Percentiles rank a stretch among this genome's conserved stretches.
phyloP scores from a whole-genome alignment of 2,888 invertebrate genomes.

The Didymodactylos carnosus region DNA sequence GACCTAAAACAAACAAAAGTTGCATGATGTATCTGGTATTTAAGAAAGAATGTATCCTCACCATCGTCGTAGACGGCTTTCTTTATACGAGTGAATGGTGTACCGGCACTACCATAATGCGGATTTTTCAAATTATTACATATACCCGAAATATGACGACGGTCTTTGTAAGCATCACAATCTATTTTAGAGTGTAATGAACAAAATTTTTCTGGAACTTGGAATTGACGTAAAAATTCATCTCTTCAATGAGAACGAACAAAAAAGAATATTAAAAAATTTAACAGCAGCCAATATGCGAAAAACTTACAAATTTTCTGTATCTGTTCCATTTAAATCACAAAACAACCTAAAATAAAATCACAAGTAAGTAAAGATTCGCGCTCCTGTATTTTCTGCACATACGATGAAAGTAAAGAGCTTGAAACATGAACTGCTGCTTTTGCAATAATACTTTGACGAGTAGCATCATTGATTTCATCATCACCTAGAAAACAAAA shows the following conservation, averaged over 20 bases:
- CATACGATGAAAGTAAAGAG: no score
- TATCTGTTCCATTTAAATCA: neutral
- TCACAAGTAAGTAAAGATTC: no score
- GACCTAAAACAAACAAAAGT: neutral
- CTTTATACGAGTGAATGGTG: neutral
- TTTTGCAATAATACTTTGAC: no score
- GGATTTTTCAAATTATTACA: neutral
- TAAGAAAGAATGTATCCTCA: no score
- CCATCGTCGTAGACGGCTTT: neutral
- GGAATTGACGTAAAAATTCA: neutral
- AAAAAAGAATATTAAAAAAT: no score
- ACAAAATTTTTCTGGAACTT: slow-evolving; percentile 6
- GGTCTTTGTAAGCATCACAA: neutral
- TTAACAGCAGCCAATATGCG: neutral
- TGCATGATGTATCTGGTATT: no score
- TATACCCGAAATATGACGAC: neutral
- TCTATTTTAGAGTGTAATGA: neutral
- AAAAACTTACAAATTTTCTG: neutral
- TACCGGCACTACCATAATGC: neutral
- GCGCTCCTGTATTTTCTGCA: no score
- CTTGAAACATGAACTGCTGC: no score
- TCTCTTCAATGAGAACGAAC: neutral
- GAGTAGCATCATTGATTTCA: no score
- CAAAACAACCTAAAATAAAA: no score
- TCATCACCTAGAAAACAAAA: no score